phyloP scores from a whole-genome alignment of 2,113 vertebrate species.

The Brachyhypopomus gauderio region DNA sequence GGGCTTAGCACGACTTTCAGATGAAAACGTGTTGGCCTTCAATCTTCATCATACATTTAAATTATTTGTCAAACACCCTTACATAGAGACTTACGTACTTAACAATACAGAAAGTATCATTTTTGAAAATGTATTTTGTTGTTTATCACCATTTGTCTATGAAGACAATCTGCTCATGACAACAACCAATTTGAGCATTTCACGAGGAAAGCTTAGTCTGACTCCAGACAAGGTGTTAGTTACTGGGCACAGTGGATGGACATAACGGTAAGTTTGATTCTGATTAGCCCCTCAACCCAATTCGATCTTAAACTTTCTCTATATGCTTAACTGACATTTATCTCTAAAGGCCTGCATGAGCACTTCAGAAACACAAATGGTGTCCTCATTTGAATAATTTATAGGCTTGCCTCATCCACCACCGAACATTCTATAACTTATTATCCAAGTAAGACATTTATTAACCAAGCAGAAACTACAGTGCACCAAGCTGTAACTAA shows the following conservation, averaged over 20 bases:
- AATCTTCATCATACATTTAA: too few species aligned
- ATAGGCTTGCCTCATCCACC: not conserved
- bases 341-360: not conserved
- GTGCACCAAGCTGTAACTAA: not conserved
- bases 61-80: too few species aligned
- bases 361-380: not conserved
- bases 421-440: not conserved
- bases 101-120: too few species aligned
- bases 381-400: constrained; percentile 5
- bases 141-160: too few species aligned
- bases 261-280: not conserved
- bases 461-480: not conserved
- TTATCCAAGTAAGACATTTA: not conserved
- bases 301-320: not conserved
- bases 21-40: not conserved
- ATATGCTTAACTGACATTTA: not conserved
- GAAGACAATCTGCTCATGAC: too few species aligned
- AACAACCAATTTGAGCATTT: too few species aligned
- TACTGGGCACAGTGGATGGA: not conserved
- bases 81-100: too few species aligned
- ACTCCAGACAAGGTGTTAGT: not conserved
- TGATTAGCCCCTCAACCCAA: not conserved
- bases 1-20: not conserved
- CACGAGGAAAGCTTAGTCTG: too few species aligned
- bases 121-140: too few species aligned